Evolutionary conservation across 2,797 vertebrate genomes (phyloP).

Genomic region (Pangasius macronema): DNA sequence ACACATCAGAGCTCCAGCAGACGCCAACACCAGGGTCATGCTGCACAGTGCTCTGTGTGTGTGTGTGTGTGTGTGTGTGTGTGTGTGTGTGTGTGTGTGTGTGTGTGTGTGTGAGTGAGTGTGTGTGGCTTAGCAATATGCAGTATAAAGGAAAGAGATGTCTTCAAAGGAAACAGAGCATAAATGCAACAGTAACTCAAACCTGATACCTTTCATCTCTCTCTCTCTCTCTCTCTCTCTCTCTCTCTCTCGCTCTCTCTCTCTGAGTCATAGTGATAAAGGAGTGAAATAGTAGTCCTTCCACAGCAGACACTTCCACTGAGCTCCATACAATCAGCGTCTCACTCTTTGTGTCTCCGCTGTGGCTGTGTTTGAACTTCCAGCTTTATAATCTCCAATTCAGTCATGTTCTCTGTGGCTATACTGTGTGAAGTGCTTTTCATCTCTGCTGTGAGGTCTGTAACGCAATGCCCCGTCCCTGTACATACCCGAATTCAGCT

Average conservation of each 20-base stretch:
- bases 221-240: constrained; percentile 26
- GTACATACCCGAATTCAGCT: background rate
- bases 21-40: background rate
- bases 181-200: background rate
- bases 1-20: background rate
- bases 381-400: background rate
- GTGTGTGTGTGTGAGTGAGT: constrained; percentile 4
- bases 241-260: constrained; percentile 4
- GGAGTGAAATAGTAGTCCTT: background rate
- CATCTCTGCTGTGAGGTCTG: background rate
- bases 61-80: constrained; percentile 4
- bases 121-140: background rate
- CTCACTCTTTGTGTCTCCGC: background rate
- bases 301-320: background rate
- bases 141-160: background rate
- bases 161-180: background rate
- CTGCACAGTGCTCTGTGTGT: background rate
- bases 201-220: constrained; percentile 15
- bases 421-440: background rate
- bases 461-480: background rate
- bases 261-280: background rate
- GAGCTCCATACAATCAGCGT: background rate
- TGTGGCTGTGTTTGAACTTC: background rate
- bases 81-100: constrained; percentile 17
- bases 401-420: background rate